Conservation (phyloP, 1,140 invertebrate species). For the Sycobia sp. region DNA sequence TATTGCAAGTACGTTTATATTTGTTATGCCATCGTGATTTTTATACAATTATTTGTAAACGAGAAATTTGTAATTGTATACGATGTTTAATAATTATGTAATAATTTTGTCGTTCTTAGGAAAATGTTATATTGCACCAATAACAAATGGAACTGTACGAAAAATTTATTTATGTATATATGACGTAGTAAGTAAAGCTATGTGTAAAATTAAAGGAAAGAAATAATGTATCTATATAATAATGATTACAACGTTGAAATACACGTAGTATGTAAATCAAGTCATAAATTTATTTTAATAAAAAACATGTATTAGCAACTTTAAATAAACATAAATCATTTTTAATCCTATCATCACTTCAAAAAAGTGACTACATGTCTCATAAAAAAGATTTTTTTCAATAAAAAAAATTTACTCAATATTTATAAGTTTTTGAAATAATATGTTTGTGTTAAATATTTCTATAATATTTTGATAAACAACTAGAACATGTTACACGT, state of each 20-base stretch:
- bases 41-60: conserved; percentile 24
- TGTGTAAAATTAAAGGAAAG: conserved; percentile 14
- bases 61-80: conserved; percentile 3
- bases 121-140: conserved; percentile 20
- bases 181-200: neutral
- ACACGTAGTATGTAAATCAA: conserved; percentile 22
- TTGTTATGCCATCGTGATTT: conserved; percentile 15
- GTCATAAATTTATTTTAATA: conserved; percentile 32
- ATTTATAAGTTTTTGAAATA: conserved; percentile 26
- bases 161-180: conserved; percentile 33
- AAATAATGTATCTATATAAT: conserved; percentile 15
- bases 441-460: conserved; percentile 18
- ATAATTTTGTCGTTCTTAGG: conserved; percentile 3
- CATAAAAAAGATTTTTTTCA: conserved; percentile 1
- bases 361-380: neutral
- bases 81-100: neutral
- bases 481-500: conserved; percentile 50
- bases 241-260: conserved; percentile 2
- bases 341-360: neutral
- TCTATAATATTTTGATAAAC: conserved; percentile 36
- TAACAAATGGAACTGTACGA: conserved; percentile 7
- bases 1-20: neutral
- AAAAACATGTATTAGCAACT: conserved; percentile 28
- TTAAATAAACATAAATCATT: conserved; percentile 9
- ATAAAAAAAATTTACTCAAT: conserved; percentile 16